These are phyloP conservation scores for Athalia rosae DNA, from an alignment of 2,888 invertebrate genomes.

Conservation along the genomic window DNA sequence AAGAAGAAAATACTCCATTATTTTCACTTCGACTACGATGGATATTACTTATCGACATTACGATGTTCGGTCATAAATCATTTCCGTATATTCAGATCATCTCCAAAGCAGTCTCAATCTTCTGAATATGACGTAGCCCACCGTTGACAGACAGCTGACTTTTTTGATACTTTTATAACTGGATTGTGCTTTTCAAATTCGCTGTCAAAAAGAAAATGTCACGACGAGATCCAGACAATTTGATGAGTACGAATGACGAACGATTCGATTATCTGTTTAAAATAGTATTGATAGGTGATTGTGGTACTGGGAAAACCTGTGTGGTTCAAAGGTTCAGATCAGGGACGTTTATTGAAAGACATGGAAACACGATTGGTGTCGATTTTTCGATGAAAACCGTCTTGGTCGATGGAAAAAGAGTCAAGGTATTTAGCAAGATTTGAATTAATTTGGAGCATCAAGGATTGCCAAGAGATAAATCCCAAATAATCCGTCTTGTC, in stretches of 20 bases:
- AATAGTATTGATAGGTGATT: slow-evolving; percentile 94
- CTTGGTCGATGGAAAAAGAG: slow-evolving; percentile 93
- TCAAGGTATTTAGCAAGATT: slow-evolving; percentile 82
- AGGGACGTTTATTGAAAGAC: slow-evolving; percentile 95
- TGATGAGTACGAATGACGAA: slow-evolving; percentile 85
- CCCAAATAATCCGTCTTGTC: not conserved
- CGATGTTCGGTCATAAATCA: not conserved
- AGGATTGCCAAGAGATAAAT: not conserved
- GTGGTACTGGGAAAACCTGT: slow-evolving; percentile 94
- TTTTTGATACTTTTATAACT: slow-evolving; percentile 14
- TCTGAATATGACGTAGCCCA: slow-evolving; percentile 32
- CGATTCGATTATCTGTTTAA: slow-evolving; percentile 96
- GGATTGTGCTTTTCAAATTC: not conserved
- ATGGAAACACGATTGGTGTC: slow-evolving; percentile 97
- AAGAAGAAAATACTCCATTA: too few relatives aligned
- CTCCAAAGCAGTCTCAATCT: not conserved
- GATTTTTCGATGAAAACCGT: slow-evolving; percentile 99
- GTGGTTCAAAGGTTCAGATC: slow-evolving; percentile 97
- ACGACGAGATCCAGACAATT: slow-evolving; percentile 83
- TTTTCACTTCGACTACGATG: too few relatives aligned
- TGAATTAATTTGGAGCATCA: not conserved
- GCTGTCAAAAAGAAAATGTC: slow-evolving; percentile 76
- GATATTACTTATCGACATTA: not conserved
- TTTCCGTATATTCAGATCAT: slow-evolving; percentile 3
- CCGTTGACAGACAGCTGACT: slow-evolving; percentile 10